These are phyloP conservation scores for Sparidentex hasta DNA, from an alignment of 2,797 vertebrate genomes.

Conservation along the genomic window DNA sequence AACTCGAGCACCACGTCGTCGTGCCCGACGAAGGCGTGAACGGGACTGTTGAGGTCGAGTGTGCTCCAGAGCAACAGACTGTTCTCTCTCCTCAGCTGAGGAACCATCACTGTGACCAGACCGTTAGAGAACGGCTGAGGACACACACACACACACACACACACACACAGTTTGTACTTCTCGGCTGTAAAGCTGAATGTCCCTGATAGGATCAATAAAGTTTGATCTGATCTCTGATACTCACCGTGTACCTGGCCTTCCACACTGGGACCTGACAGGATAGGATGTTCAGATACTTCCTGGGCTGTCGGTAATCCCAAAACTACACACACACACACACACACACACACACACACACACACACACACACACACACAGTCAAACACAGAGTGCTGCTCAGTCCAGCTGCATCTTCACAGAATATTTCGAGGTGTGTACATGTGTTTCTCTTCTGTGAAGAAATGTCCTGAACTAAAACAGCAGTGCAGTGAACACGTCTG, in stretches of 20 bases:
- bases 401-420: not conserved
- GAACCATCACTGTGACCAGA: constrained; percentile 98
- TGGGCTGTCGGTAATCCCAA: constrained; percentile 98
- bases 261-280: constrained; percentile 98
- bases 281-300: constrained; percentile 96
- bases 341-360: constrained; percentile 7
- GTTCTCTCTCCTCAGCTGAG: constrained; percentile 95
- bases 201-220: not conserved
- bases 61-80: constrained; percentile 96
- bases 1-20: constrained; percentile 98
- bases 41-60: constrained; percentile 93
- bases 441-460: too few species aligned
- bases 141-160: not conserved
- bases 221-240: constrained; percentile 38
- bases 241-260: constrained; percentile 98
- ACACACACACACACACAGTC: not conserved
- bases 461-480: too few species aligned
- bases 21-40: constrained; percentile 97
- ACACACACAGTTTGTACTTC: not conserved
- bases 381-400: not conserved
- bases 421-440: not conserved
- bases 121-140: constrained; percentile 94
- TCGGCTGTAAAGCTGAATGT: not conserved
- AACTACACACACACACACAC: constrained; percentile 84
- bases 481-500: too few species aligned